phyloP scores from a whole-genome alignment of 2,888 invertebrate species.

The Chrysina gloriosa region DNA sequence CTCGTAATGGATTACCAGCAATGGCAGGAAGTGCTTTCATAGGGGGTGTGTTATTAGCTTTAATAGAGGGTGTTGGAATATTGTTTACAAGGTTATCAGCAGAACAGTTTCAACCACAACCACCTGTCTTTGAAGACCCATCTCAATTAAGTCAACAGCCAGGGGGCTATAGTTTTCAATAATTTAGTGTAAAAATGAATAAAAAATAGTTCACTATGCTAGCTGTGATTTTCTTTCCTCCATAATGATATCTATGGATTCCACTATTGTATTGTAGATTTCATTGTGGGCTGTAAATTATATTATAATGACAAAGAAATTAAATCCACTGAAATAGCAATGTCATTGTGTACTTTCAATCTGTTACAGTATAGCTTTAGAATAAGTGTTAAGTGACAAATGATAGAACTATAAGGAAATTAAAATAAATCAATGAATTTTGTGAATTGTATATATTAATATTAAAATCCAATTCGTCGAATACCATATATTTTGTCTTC shows the following conservation, averaged over 20 bases:
- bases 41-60: slow-evolving; percentile 92
- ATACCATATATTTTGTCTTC: too few species aligned
- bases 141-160: slow-evolving; percentile 68
- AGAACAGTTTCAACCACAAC: slow-evolving; percentile 90
- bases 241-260: slow-evolving; percentile 12
- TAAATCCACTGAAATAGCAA: background rate
- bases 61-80: slow-evolving; percentile 98
- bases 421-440: too few species aligned
- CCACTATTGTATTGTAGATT: background rate
- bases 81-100: slow-evolving; percentile 91
- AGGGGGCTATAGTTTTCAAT: slow-evolving; percentile 41
- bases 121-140: slow-evolving; percentile 82
- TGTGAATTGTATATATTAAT: too few species aligned
- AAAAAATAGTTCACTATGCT: slow-evolving; percentile 5
- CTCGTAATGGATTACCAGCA: slow-evolving; percentile 90
- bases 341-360: background rate
- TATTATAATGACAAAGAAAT: background rate
- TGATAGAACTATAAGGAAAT: too few species aligned
- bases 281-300: slow-evolving; percentile 19
- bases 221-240: slow-evolving; percentile 17
- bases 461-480: too few species aligned
- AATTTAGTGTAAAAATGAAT: slow-evolving; percentile 8
- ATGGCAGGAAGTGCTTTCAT: slow-evolving; percentile 97
- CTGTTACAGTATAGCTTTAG: too few species aligned
- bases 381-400: too few species aligned